Percentiles rank a stretch among this genome's conserved stretches.
Conservation (phyloP, 2,797 vertebrate species). For the Emys orbicularis region DNA sequence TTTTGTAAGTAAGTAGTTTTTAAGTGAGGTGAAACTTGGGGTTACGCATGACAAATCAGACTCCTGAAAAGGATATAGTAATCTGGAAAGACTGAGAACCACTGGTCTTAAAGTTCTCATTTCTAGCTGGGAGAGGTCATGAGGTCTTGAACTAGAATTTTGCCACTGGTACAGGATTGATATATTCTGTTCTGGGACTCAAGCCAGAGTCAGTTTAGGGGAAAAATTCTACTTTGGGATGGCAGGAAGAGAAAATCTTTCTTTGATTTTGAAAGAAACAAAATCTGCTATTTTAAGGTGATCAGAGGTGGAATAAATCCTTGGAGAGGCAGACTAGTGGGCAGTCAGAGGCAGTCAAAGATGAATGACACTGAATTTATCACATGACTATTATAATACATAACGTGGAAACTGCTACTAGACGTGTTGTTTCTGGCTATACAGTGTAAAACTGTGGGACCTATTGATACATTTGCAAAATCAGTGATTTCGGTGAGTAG, state of each 20-base stretch:
- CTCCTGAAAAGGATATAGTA: too few species aligned
- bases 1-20: too few species aligned
- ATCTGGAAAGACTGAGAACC: too few species aligned
- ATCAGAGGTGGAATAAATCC: neutral
- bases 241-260: neutral
- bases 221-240: too few species aligned
- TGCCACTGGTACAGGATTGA: neutral
- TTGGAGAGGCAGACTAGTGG: neutral
- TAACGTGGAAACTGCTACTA: neutral
- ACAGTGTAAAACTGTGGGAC: neutral
- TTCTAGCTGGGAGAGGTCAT: neutral
- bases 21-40: too few species aligned
- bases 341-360: neutral
- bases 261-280: neutral
- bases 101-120: neutral
- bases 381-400: neutral
- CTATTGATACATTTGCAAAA: neutral
- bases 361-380: neutral
- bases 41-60: too few species aligned
- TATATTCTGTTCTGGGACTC: neutral
- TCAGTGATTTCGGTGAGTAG: neutral
- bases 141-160: neutral
- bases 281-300: neutral
- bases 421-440: neutral
- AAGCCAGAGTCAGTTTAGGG: neutral